Conservation (phyloP, 1,140 invertebrate genomes). For the Apolygus lucorum region DNA sequence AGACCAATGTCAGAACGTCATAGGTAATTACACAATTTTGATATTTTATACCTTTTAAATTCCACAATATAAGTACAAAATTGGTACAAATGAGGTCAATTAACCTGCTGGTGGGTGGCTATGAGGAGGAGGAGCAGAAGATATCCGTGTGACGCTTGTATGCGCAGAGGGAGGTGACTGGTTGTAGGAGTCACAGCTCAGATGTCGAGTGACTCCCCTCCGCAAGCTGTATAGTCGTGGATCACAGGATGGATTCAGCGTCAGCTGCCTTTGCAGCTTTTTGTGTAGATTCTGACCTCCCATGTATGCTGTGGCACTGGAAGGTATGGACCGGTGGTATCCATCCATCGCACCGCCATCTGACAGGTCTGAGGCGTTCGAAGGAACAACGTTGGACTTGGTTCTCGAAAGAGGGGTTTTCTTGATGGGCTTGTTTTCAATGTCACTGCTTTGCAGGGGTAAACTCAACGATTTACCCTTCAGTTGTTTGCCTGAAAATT, state of each 20-base stretch:
- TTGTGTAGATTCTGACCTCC: constrained; percentile 58
- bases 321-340: constrained; percentile 16
- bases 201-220: constrained; percentile 32
- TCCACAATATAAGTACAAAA: too few species aligned
- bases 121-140: constrained; percentile 61
- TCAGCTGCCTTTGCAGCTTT: constrained; percentile 70
- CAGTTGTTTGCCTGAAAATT: constrained; percentile 36
- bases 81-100: too few species aligned
- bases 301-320: neutral
- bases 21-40: too few species aligned
- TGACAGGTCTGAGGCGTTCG: constrained; percentile 26
- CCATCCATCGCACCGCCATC: neutral
- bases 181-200: constrained; percentile 35
- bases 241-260: constrained; percentile 68
- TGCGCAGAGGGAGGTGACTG: constrained; percentile 32
- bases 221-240: constrained; percentile 51
- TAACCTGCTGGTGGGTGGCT: constrained; percentile 40
- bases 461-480: constrained; percentile 42
- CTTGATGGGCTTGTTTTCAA: constrained; percentile 35
- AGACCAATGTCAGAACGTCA: too few species aligned
- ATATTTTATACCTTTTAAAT: too few species aligned
- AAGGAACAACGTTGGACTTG: constrained; percentile 42
- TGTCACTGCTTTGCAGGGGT: constrained; percentile 35
- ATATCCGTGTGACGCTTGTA: constrained; percentile 56
- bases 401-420: constrained; percentile 51